phyloP scores from a whole-genome alignment of 2,888 invertebrate genomes.

The Ecliptopera silaceata region DNA sequence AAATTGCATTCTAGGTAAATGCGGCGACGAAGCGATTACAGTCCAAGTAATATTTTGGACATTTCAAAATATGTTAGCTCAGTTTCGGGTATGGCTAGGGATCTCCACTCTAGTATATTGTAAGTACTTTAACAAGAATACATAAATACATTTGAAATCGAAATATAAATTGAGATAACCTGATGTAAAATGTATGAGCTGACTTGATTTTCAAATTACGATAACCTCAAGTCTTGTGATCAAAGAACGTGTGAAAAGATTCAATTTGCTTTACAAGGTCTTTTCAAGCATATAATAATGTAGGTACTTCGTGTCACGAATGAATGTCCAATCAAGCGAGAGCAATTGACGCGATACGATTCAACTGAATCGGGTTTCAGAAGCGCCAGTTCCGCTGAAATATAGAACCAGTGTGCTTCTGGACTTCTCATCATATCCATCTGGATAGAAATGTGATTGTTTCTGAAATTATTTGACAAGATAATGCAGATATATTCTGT shows the following conservation, averaged over 20 bases:
- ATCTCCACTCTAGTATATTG: too few relatives aligned
- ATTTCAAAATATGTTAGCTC: neutral
- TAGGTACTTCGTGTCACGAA: slow-evolving; percentile 40
- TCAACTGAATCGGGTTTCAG: slow-evolving; percentile 45
- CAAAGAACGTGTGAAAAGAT: neutral
- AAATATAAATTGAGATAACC: too few relatives aligned
- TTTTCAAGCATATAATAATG: slow-evolving; percentile 26
- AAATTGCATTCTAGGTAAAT: slow-evolving; percentile 62
- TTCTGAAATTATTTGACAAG: too few relatives aligned
- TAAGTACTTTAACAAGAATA: too few relatives aligned
- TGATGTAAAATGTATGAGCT: too few relatives aligned
- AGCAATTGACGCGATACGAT: slow-evolving; percentile 52
- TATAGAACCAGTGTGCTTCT: neutral
- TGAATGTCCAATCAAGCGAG: slow-evolving; percentile 61
- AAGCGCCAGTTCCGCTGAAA: slow-evolving; percentile 19
- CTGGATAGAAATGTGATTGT: too few relatives aligned
- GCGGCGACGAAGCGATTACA: slow-evolving; percentile 47
- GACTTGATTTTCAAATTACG: too few relatives aligned
- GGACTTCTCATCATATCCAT: neutral
- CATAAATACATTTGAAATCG: too few relatives aligned
- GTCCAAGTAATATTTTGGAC: slow-evolving; percentile 35
- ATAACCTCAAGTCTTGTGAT: too few relatives aligned
- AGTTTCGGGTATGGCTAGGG: too few relatives aligned
- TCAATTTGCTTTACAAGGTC: neutral
- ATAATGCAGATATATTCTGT: too few relatives aligned